Evolutionary conservation across 2,797 vertebrate genomes (phyloP).

Genomic region (Momotus momota): DNA sequence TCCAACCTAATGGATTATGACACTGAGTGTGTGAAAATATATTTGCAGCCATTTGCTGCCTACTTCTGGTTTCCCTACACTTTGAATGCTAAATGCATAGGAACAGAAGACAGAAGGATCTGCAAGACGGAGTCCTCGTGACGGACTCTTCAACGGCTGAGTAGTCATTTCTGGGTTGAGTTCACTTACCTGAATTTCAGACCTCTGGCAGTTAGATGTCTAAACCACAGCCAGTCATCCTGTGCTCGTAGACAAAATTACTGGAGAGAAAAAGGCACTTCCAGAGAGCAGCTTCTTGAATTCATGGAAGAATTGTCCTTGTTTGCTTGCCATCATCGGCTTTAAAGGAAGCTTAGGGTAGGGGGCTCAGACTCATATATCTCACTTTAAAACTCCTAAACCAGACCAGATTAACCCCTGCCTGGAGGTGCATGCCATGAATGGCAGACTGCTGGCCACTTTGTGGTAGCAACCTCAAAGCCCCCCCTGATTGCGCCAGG

Average conservation of each 20-base stretch:
- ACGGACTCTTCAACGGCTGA: neutral
- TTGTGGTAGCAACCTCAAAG: neutral
- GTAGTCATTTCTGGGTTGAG: neutral
- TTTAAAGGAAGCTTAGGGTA: neutral
- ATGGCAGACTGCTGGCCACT: fast-evolving
- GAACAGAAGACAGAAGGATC: neutral
- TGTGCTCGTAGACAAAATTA: neutral
- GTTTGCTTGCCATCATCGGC: neutral
- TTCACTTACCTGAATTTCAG: neutral
- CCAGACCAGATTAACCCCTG: neutral
- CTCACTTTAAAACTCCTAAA: neutral
- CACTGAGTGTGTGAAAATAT: neutral
- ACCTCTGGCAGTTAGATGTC: neutral
- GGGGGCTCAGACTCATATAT: neutral
- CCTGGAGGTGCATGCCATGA: neutral
- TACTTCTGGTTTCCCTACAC: neutral
- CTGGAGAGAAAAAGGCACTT: neutral
- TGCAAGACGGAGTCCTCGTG: neutral
- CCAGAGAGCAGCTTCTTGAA: neutral
- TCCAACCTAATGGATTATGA: neutral
- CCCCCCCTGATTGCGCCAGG: neutral
- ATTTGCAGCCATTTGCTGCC: neutral
- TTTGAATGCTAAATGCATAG: neutral
- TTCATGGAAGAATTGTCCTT: neutral
- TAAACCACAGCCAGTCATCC: neutral